A percentile compares a stretch with the other conserved stretches of the same genome.
Evolutionary conservation across 2,888 invertebrate genomes (phyloP).

Genomic region (Nemoura dubitans): DNA sequence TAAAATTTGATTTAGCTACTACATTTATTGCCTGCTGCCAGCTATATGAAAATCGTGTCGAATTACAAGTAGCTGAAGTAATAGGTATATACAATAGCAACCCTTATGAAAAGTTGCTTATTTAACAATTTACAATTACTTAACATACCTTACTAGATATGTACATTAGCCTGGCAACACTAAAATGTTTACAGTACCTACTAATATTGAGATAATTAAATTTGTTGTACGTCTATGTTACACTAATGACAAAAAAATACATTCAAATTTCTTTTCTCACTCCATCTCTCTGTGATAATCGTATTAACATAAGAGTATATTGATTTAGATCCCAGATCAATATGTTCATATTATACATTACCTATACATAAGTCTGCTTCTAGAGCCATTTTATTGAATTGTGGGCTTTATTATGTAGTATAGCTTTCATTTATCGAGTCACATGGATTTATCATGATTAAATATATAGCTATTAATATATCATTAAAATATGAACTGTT

Average conservation of each 20-base stretch:
- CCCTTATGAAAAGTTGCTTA: not conserved
- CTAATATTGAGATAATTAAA: not conserved
- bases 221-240: not conserved
- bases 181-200: too few relatives aligned
- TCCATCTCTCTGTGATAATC: slow-evolving; percentile 4
- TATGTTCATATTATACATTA: slow-evolving; percentile 21
- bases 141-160: too few relatives aligned
- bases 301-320: not conserved
- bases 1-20: not conserved
- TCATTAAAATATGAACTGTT: too few relatives aligned
- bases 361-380: not conserved
- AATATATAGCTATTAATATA: too few relatives aligned
- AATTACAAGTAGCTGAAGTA: not conserved
- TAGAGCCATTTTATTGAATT: not conserved
- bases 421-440: too few relatives aligned
- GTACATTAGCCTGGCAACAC: too few relatives aligned
- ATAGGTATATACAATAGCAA: not conserved
- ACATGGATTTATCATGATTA: too few relatives aligned
- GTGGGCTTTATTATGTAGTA: not conserved
- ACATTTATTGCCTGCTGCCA: not conserved
- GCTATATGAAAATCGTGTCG: not conserved
- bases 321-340: slow-evolving; percentile 22
- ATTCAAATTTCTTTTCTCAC: not conserved
- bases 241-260: not conserved
- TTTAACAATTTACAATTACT: too few relatives aligned